These are phyloP conservation scores for Barbus barbus DNA, from an alignment of 2,113 vertebrate species.

Conservation along the genomic window DNA sequence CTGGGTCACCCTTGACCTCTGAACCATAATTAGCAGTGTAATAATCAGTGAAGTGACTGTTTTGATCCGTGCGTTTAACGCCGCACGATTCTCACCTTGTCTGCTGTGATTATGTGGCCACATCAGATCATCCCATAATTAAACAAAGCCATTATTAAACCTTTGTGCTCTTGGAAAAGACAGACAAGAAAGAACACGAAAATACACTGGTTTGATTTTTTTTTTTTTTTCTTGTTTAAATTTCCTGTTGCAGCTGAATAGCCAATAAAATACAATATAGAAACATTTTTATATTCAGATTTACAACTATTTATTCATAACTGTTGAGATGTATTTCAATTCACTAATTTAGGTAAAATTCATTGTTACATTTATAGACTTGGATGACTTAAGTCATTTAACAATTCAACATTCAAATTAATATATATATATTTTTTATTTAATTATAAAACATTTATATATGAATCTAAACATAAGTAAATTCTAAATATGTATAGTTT, in stretches of 20 bases:
- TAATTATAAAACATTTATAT: not conserved
- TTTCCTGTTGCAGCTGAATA: not conserved
- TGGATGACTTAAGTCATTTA: too few relatives aligned
- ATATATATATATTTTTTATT: not conserved
- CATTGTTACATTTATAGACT: not conserved
- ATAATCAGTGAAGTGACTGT: not conserved
- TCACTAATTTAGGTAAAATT: not conserved
- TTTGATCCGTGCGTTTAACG: not conserved
- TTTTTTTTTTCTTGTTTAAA: not conserved
- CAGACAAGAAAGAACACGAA: not conserved
- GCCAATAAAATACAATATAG: not conserved
- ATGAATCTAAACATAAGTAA: not conserved
- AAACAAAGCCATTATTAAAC: conserved; percentile 10
- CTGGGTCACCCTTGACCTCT: not conserved
- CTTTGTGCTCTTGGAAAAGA: not conserved
- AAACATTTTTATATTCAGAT: not conserved
- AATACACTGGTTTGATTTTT: not conserved
- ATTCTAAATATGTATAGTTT: not conserved
- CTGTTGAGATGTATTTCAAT: too few relatives aligned
- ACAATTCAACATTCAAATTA: too few relatives aligned
- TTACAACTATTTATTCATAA: not conserved
- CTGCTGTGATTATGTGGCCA: not conserved
- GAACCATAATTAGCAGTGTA: conserved; percentile 5
- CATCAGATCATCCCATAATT: conserved; percentile 27
- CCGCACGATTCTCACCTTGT: not conserved